Evolutionary conservation across 2,888 invertebrate genomes (phyloP).

Genomic region (Meteorus colon): DNA sequence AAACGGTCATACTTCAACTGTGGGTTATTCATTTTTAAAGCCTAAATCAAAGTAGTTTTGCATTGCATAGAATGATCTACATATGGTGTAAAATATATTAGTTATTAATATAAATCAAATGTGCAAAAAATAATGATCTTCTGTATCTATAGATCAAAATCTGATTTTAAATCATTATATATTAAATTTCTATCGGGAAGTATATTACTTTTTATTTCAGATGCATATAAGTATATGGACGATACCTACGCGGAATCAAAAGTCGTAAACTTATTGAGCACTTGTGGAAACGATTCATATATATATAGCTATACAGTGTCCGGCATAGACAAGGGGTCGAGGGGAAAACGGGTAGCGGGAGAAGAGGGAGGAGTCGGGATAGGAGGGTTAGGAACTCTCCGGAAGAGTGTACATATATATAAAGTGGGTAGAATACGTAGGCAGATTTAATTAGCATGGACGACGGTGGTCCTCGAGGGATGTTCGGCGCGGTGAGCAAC

Average conservation of each 20-base stretch:
- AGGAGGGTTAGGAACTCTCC: conserved; percentile 16
- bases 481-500: conserved; percentile 47
- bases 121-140: no score
- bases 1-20: no score
- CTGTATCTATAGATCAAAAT: no score
- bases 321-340: background rate
- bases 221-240: background rate
- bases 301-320: background rate
- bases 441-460: conserved; percentile 71
- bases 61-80: no score
- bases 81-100: conserved; percentile 34
- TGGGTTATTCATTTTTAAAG: no score
- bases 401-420: conserved; percentile 23
- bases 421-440: conserved; percentile 46
- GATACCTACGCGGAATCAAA: conserved; percentile 34
- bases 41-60: no score
- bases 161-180: no score
- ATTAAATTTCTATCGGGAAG: no score
- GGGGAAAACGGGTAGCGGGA: background rate
- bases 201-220: background rate
- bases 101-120: no score
- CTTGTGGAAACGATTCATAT: background rate
- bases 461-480: conserved; percentile 55
- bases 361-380: background rate
- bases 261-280: conserved; percentile 18